Evolutionary conservation across 2,888 invertebrate genomes (phyloP).

Genomic region (Mimas tiliae): DNA sequence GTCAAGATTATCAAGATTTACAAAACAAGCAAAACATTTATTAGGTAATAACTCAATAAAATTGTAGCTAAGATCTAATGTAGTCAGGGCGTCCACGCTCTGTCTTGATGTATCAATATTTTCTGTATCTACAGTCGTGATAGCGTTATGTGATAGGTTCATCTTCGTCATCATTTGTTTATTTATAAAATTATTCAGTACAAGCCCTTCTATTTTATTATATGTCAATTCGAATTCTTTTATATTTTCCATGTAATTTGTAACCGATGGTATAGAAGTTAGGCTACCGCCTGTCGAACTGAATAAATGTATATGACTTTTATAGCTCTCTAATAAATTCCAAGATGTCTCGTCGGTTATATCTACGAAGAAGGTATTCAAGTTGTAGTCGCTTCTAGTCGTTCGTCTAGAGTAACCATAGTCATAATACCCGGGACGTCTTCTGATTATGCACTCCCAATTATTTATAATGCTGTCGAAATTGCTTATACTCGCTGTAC

Average conservation of each 20-base stretch:
- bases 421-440: not conserved
- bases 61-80: slow-evolving; percentile 36
- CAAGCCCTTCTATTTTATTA: slow-evolving; percentile 15
- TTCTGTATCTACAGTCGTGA: slow-evolving; percentile 20
- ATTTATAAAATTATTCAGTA: slow-evolving; percentile 13
- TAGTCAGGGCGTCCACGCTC: slow-evolving; percentile 1
- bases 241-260: not conserved
- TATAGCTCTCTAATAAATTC: not conserved
- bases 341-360: not conserved
- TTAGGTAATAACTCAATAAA: slow-evolving; percentile 32
- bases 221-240: slow-evolving; percentile 10
- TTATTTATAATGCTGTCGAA: not conserved
- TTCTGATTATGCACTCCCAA: slow-evolving; percentile 11
- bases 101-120: not conserved
- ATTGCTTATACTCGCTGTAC: not conserved
- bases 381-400: not conserved
- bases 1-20: slow-evolving; percentile 33
- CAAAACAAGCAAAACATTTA: slow-evolving; percentile 31
- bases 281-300: not conserved
- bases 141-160: slow-evolving; percentile 30
- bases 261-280: slow-evolving; percentile 1
- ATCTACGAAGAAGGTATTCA: not conserved
- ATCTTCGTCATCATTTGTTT: slow-evolving; percentile 13
- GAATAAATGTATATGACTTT: not conserved
- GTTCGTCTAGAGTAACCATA: not conserved